A percentile compares a stretch with the other conserved stretches of the same genome.
These are phyloP conservation scores for Mus minutoides DNA, from an alignment of 2,797 vertebrate species.

Conservation along the genomic window DNA sequence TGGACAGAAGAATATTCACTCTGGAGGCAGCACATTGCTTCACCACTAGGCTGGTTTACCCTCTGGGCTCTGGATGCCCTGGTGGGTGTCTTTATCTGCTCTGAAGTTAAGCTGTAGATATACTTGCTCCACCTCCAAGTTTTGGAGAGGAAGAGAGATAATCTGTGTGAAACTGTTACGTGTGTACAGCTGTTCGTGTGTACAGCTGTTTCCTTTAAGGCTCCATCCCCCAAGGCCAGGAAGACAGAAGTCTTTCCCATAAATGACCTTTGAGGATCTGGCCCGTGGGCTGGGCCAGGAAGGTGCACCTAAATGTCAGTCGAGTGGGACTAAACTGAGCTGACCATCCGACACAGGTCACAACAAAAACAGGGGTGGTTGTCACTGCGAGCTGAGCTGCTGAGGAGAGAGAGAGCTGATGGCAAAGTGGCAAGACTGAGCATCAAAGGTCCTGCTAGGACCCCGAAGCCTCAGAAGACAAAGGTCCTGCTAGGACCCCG, in stretches of 20 bases:
- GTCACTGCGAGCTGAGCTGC: background rate
- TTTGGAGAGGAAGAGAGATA: background rate
- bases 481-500: background rate
- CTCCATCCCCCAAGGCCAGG: background rate
- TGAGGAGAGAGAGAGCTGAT: background rate
- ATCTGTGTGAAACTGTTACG: background rate
- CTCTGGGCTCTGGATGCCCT: too few relatives aligned
- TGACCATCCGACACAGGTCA: background rate
- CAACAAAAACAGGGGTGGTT: background rate
- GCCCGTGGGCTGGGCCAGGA: too few relatives aligned
- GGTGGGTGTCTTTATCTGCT: background rate
- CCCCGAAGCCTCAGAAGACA: too few relatives aligned
- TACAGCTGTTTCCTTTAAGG: background rate
- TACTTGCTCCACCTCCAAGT: background rate
- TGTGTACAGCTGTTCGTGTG: too few relatives aligned
- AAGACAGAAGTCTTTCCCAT: background rate
- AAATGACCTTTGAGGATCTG: background rate
- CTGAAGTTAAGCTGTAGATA: background rate
- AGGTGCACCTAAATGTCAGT: background rate
- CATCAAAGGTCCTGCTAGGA: background rate
- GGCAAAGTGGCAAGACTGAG: rapidly evolving
- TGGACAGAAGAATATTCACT: background rate
- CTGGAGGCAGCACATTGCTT: background rate
- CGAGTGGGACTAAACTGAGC: rapidly evolving
- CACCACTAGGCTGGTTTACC: rapidly evolving